Percentiles rank a stretch among this genome's conserved stretches.
Evolutionary conservation across 1,140 invertebrate genomes (phyloP).

Genomic region (Aphelinus atriplicis): DNA sequence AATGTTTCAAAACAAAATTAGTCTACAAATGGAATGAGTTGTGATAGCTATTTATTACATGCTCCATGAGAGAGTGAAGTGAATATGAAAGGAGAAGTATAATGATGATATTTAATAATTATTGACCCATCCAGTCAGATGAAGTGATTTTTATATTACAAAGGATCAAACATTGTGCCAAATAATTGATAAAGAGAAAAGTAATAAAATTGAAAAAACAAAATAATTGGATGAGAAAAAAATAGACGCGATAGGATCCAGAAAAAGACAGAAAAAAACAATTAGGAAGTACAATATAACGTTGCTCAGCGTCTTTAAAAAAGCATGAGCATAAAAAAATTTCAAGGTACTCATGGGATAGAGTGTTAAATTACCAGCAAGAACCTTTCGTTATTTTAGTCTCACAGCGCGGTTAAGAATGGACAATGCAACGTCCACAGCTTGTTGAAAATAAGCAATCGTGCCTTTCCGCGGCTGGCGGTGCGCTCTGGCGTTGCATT

Average conservation of each 20-base stretch:
- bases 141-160: too few species aligned
- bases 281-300: background rate
- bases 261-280: conserved; percentile 14
- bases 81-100: too few species aligned
- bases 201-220: background rate
- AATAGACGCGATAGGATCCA: background rate
- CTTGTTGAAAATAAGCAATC: conserved; percentile 24
- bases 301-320: conserved; percentile 17
- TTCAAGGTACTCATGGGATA: conserved; percentile 18
- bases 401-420: conserved; percentile 3
- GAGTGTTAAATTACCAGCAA: conserved; percentile 35
- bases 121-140: too few species aligned
- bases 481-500: background rate
- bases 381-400: conserved; percentile 22
- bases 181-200: conserved; percentile 7
- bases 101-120: too few species aligned
- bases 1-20: conserved; percentile 19
- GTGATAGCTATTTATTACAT: conserved; percentile 4
- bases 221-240: background rate
- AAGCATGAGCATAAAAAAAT: conserved; percentile 16
- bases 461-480: conserved; percentile 18
- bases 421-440: conserved; percentile 12
- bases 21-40: background rate
- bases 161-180: background rate
- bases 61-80: background rate